Conservation (phyloP, 2,113 vertebrate genomes). For the Pteruthius melanotis region DNA sequence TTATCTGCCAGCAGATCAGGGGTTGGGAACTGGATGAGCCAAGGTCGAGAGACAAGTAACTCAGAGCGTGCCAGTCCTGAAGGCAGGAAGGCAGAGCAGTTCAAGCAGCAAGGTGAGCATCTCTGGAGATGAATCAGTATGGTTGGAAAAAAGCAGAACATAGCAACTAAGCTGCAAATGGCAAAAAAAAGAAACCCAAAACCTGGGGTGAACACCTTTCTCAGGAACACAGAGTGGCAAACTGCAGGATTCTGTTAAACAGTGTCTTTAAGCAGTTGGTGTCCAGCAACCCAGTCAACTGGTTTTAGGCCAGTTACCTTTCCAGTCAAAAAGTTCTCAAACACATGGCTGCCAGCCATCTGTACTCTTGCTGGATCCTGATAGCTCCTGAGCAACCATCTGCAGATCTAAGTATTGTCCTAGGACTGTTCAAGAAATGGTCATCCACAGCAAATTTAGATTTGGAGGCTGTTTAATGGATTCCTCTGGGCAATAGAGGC, state of each 20-base stretch:
- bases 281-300: fast-evolving
- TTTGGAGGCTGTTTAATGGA: background rate
- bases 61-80: background rate
- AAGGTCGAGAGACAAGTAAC: background rate
- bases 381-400: background rate
- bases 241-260: background rate
- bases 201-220: background rate
- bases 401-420: background rate
- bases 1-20: background rate
- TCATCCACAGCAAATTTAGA: background rate
- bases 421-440: background rate
- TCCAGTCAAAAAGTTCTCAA: background rate
- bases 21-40: background rate
- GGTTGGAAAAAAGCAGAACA: background rate
- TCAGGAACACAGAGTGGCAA: background rate
- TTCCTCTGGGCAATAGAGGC: background rate
- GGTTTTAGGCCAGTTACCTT: background rate
- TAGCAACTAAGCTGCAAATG: background rate
- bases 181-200: background rate
- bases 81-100: background rate
- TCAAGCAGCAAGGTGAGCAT: background rate
- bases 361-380: background rate
- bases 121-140: background rate
- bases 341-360: background rate
- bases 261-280: background rate